Percentiles rank a stretch among this genome's conserved stretches.
Conservation (phyloP, 2,888 invertebrate species). For the Mermis nigrescens region DNA sequence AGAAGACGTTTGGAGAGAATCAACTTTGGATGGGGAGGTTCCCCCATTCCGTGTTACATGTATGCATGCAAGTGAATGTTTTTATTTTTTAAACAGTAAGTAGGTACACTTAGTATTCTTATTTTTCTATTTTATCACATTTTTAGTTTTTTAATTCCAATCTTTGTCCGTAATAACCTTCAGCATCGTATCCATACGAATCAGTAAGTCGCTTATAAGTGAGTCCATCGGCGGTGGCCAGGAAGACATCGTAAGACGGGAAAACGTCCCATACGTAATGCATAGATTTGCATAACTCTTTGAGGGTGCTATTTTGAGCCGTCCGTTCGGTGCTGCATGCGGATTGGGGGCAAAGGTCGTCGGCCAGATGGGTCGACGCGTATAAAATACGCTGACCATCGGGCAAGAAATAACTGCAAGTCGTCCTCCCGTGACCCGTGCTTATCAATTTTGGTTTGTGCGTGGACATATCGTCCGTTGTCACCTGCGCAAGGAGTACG, state of each 20-base stretch:
- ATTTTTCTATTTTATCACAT: no score
- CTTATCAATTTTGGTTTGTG: constrained; percentile 6
- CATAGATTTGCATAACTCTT: constrained; percentile 16
- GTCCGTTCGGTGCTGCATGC: constrained; percentile 5
- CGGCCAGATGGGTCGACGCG: constrained; percentile 24
- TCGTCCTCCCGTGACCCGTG: constrained; percentile 22
- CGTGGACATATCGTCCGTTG: constrained; percentile 4
- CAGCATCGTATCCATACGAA: background rate
- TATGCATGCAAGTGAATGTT: no score
- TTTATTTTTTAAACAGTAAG: no score
- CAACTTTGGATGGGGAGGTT: no score
- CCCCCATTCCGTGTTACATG: no score
- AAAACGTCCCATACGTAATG: constrained; percentile 27
- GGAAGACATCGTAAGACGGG: constrained; percentile 24
- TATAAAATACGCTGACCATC: constrained; percentile 24
- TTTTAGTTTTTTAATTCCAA: no score
- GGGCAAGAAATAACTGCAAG: constrained; percentile 24
- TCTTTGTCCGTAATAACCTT: no score
- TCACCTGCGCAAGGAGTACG: constrained; percentile 13
- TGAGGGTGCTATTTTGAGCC: constrained; percentile 15
- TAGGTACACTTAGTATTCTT: no score
- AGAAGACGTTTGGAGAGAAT: no score
- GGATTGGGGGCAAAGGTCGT: constrained; percentile 13
- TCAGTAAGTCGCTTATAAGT: background rate
- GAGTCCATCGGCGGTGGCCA: background rate